Conservation (phyloP, 1,140 invertebrate genomes). For the Heliconius melpomene region DNA sequence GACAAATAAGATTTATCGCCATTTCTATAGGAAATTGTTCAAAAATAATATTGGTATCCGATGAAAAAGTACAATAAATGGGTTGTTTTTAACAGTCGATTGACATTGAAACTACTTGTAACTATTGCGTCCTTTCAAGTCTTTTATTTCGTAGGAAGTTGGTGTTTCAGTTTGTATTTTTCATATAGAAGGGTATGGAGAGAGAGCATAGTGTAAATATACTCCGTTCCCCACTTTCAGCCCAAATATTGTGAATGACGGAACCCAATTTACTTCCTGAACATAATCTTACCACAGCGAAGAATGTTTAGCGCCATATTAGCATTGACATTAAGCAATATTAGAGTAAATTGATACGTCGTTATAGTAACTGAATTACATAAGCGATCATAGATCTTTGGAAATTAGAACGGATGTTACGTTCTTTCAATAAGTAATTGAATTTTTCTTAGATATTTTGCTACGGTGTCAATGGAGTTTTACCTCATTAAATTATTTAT, state of each 20-base stretch:
- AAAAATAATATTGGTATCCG: too few species aligned
- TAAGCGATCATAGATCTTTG: slow-evolving; percentile 5
- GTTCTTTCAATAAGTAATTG: neutral
- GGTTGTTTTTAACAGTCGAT: too few species aligned
- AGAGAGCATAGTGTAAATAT: neutral
- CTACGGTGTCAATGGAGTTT: neutral
- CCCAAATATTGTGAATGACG: too few species aligned
- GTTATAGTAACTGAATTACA: slow-evolving; percentile 1
- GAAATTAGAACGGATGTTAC: slow-evolving; percentile 39
- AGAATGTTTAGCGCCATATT: neutral
- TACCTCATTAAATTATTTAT: neutral
- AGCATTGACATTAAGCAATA: slow-evolving; percentile 8
- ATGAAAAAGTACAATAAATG: too few species aligned
- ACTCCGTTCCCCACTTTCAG: neutral
- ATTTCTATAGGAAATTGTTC: too few species aligned
- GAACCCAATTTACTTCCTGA: neutral
- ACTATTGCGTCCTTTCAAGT: too few species aligned
- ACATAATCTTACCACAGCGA: neutral
- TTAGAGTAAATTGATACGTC: slow-evolving; percentile 1
- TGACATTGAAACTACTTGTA: too few species aligned
- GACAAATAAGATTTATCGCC: too few species aligned
- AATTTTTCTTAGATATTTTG: slow-evolving; percentile 7
- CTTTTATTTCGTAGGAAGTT: too few species aligned
- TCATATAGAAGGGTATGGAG: neutral
- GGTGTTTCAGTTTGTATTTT: neutral